Evolutionary conservation across 2,797 vertebrate genomes (phyloP).

Genomic region (Martes flavigula): DNA sequence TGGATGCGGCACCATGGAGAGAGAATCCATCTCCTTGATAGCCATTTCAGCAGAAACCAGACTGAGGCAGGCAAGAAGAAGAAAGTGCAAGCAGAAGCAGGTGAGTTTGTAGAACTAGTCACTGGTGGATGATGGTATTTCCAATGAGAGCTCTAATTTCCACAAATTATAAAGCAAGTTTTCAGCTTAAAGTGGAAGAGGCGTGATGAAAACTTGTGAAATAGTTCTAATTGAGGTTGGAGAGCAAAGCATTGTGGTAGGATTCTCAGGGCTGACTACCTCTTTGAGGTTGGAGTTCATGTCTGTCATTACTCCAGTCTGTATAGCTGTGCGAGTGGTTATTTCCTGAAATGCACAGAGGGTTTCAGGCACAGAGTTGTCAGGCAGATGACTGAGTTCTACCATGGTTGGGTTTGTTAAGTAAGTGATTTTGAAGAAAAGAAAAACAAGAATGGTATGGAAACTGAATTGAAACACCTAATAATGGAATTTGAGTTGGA

Average conservation of each 20-base stretch:
- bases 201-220: not conserved
- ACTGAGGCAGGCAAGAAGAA: not conserved
- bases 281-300: not conserved
- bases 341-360: not conserved
- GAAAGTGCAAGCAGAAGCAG: not conserved
- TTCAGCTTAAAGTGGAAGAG: slow-evolving; percentile 5
- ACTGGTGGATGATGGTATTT: not conserved
- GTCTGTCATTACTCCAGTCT: not conserved
- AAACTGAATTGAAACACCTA: not conserved
- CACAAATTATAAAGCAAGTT: not conserved
- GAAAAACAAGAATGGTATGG: not conserved
- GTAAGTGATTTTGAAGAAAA: slow-evolving; percentile 1
- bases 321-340: not conserved
- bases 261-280: not conserved
- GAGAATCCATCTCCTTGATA: not conserved
- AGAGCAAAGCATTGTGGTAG: not conserved
- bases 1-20: not conserved
- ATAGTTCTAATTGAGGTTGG: not conserved
- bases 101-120: not conserved
- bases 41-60: not conserved
- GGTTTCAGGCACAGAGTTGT: not conserved
- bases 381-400: not conserved
- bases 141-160: not conserved
- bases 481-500: slow-evolving; percentile 19
- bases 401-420: not conserved